Evolutionary conservation across 2,888 invertebrate genomes (phyloP).

Genomic region (Bugulina stolonifera): DNA sequence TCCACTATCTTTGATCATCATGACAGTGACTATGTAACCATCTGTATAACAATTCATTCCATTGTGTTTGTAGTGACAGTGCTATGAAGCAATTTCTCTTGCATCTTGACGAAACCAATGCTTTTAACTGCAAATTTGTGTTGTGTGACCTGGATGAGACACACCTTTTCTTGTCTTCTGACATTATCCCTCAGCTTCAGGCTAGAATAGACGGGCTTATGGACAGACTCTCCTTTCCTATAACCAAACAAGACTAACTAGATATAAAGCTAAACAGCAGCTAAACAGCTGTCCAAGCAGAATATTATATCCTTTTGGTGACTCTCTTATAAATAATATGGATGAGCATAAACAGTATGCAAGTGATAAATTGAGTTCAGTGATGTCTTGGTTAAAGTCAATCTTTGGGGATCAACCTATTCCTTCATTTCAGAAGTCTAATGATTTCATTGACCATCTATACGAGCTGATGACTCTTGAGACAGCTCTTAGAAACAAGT

Average conservation of each 20-base stretch:
- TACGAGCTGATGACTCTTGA: not conserved
- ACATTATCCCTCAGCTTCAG: slow-evolving; percentile 82
- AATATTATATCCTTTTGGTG: too few species aligned
- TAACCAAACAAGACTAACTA: slow-evolving; percentile 62
- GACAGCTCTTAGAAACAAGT: not conserved
- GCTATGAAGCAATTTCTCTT: slow-evolving; percentile 98
- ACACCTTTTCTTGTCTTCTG: slow-evolving; percentile 89
- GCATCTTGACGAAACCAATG: slow-evolving; percentile 87
- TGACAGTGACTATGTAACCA: too few species aligned
- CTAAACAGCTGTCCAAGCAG: too few species aligned
- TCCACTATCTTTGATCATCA: too few species aligned
- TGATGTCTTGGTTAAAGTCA: not conserved
- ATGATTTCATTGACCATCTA: slow-evolving; percentile 2
- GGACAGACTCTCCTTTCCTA: slow-evolving; percentile 86
- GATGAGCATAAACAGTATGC: not conserved
- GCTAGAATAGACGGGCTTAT: slow-evolving; percentile 77
- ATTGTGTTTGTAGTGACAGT: slow-evolving; percentile 69
- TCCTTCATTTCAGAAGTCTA: not conserved
- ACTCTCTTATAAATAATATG: not conserved
- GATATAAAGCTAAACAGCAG: too few species aligned
- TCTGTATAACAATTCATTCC: too few species aligned
- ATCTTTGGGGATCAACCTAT: slow-evolving; percentile 9
- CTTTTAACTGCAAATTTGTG: slow-evolving; percentile 87
- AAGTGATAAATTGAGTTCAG: not conserved
- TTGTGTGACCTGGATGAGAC: slow-evolving; percentile 92